Base-by-base conservation (phyloP, 2,888 invertebrate genomes). In the Tenthredo mesomela region DNA sequence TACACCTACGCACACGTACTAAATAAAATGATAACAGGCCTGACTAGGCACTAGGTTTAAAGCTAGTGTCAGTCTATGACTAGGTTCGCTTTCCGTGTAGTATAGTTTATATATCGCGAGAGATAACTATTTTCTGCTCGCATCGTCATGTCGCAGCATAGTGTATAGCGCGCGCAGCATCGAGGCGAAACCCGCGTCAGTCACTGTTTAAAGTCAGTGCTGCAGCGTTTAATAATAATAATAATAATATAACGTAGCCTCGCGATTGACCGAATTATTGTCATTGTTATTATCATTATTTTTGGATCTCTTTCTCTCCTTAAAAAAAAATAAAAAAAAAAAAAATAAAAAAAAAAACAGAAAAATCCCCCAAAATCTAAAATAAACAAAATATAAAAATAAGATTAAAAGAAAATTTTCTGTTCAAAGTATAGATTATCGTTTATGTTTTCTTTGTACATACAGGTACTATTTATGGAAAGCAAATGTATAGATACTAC, bases 71-170 rank as follows among this genome's bases (percentile, higher is more conserved):
- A 2, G 21, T 7, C 61, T 21, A 10, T 3, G 10, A 2, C 21
- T 25, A 21, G 2, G 61, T 12, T 61, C 25, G 10, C 61, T 61
- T n/a, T 10, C 0, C 21, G 37, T 10, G 25, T 61, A n/a, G n/a
- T n/a, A 2, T 61, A 61, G 61, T 25, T 61, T 25, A 25, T 25
- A 25, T 61, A 61, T 61, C 10, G 61, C 25, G 61, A 61, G 61
- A 61, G 21, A 25, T 25, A 61, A 61, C 61, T 61, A 61, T 61
- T 61, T 61, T 61, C 61, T 61, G 61, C 61, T 21, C 61, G n/a
- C 21, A 61, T 21, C 21, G 61, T 21, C 61, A 37, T 37, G 37
- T 37, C 7, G 1, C 0, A 37, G 37, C 7, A n/a, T 4, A 33
- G 4, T 33, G 2, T 29, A 2, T 29, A 29, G 29, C 29, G 2